Percentiles rank a stretch among this genome's conserved stretches.
phyloP scores from a whole-genome alignment of 2,113 vertebrate genomes.

The Haliaeetus leucogaster region DNA sequence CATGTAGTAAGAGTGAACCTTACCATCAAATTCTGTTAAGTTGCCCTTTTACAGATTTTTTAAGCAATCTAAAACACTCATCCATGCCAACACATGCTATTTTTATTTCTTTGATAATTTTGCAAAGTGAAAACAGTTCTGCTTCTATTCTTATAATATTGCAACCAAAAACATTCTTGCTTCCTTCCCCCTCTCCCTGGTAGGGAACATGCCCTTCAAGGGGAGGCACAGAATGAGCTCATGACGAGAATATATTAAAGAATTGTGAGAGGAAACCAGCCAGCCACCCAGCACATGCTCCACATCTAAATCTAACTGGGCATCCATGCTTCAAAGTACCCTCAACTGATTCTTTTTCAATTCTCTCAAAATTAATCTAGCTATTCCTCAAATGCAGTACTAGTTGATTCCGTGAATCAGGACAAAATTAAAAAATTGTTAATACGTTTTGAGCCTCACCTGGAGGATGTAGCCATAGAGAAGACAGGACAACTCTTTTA shows the following conservation, averaged over 20 bases:
- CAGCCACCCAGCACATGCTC: not conserved
- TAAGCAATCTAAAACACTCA: no score
- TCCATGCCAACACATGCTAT: not conserved
- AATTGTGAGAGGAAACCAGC: not conserved
- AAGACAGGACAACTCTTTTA: not conserved
- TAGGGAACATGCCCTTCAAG: not conserved
- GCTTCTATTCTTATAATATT: not conserved
- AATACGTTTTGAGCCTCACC: not conserved
- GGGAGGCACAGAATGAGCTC: not conserved
- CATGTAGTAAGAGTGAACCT: no score
- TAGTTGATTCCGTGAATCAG: not conserved
- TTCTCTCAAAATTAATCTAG: not conserved
- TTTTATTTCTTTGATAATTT: not conserved
- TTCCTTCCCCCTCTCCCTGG: not conserved
- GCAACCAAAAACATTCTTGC: not conserved
- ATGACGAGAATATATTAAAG: not conserved
- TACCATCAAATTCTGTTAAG: no score
- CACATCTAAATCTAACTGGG: not conserved
- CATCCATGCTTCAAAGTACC: not conserved
- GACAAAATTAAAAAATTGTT: not conserved
- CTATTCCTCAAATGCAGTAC: not conserved
- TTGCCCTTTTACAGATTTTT: no score
- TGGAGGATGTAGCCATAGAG: not conserved
- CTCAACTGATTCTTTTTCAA: not conserved
- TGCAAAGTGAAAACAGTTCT: not conserved